Percentiles rank a stretch among this genome's conserved stretches.
Evolutionary conservation across 2,113 vertebrate genomes (phyloP).

Genomic region (Chloroceryle aenea): DNA sequence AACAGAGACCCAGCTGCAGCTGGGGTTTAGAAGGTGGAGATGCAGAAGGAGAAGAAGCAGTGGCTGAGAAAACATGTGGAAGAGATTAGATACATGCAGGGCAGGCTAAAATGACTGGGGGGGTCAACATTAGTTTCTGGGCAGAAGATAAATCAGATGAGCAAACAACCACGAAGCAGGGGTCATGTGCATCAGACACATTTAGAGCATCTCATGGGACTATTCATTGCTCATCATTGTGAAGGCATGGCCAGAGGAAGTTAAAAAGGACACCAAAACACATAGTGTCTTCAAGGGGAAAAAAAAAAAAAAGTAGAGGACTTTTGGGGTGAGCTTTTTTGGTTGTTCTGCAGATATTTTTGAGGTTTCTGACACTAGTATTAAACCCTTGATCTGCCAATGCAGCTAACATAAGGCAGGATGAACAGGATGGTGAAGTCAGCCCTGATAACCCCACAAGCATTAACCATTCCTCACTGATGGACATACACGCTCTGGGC

Average conservation of each 20-base stretch:
- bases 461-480: background rate
- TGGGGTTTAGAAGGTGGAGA: background rate
- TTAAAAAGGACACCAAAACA: background rate
- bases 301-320: too few relatives aligned
- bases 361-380: background rate
- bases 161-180: background rate
- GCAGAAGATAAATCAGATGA: background rate
- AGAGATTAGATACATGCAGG: background rate
- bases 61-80: background rate
- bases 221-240: background rate
- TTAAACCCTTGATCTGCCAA: background rate
- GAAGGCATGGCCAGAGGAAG: background rate
- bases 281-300: background rate
- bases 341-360: background rate
- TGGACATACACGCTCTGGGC: background rate
- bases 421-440: slow-evolving; percentile 25
- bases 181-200: background rate
- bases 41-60: background rate
- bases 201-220: background rate
- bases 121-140: background rate
- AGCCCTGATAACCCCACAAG: background rate
- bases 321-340: background rate
- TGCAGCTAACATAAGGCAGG: background rate
- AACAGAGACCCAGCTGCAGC: background rate
- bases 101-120: background rate